Evolutionary conservation across 2,888 invertebrate genomes (phyloP).

Genomic region (Microchrysa polita): DNA sequence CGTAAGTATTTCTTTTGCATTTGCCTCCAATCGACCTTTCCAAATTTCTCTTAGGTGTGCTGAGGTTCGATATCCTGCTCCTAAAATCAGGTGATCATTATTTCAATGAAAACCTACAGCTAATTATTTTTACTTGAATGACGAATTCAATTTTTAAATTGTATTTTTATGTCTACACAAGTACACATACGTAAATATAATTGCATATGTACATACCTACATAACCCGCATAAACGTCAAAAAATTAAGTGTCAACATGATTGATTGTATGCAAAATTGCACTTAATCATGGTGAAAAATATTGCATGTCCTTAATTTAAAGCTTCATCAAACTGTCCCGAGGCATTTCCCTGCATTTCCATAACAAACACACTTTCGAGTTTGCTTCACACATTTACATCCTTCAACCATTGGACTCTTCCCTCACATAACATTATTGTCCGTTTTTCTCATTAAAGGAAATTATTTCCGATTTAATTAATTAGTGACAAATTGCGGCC

Average conservation of each 20-base stretch:
- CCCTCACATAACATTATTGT: conserved; percentile 8
- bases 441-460: conserved; percentile 41
- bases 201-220: no score
- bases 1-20: not conserved
- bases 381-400: not conserved
- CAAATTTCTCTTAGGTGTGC: no score
- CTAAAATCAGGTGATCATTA: no score
- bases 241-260: conserved; percentile 14
- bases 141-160: no score
- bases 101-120: no score
- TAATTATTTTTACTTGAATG: no score
- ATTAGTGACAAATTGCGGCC: conserved; percentile 49
- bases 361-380: not conserved
- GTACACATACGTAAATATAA: no score
- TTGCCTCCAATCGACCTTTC: no score
- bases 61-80: no score
- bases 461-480: conserved; percentile 49
- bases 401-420: not conserved
- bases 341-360: no score
- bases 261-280: conserved; percentile 31
- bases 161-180: no score
- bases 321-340: conserved; percentile 4
- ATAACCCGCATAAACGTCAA: no score
- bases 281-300: conserved; percentile 25
- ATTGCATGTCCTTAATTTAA: conserved; percentile 12